Evolutionary conservation across 2,113 vertebrate genomes (phyloP).

Genomic region (Acrocephalus arundinaceus): DNA sequence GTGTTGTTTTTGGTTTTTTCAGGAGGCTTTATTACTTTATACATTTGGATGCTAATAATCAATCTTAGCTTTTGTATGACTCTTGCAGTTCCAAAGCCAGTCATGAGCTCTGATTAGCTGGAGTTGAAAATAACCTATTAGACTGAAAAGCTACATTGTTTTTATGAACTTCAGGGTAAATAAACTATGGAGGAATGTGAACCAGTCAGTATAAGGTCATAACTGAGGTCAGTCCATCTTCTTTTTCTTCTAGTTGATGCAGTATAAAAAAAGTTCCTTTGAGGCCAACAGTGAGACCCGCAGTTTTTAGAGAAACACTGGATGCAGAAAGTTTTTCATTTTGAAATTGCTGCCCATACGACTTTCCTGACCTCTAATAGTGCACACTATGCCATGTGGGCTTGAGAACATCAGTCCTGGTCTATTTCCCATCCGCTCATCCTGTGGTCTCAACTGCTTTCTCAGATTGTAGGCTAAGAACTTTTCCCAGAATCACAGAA

Average conservation of each 20-base stretch:
- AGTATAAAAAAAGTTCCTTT: background rate
- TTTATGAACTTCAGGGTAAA: slow-evolving; percentile 6
- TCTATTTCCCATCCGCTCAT: background rate
- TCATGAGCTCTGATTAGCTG: background rate
- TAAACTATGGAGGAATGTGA: slow-evolving; percentile 26
- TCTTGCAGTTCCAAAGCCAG: background rate
- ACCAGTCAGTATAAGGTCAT: background rate
- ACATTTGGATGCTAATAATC: background rate
- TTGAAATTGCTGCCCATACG: background rate
- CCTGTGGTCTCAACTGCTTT: background rate
- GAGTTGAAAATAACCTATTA: slow-evolving; percentile 7
- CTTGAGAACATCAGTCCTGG: background rate
- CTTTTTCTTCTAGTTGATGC: background rate
- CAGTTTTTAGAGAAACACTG: background rate
- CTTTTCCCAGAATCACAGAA: background rate
- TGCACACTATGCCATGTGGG: rapidly evolving
- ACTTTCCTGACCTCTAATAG: background rate
- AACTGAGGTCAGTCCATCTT: background rate
- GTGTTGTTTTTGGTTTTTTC: background rate
- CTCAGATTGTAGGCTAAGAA: background rate
- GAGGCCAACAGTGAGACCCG: background rate
- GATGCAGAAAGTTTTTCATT: background rate
- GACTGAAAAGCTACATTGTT: background rate
- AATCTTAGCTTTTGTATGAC: background rate
- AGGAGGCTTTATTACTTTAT: background rate